Evolutionary conservation across 2,113 vertebrate genomes (phyloP).

Genomic region (Synodontis membranacea): DNA sequence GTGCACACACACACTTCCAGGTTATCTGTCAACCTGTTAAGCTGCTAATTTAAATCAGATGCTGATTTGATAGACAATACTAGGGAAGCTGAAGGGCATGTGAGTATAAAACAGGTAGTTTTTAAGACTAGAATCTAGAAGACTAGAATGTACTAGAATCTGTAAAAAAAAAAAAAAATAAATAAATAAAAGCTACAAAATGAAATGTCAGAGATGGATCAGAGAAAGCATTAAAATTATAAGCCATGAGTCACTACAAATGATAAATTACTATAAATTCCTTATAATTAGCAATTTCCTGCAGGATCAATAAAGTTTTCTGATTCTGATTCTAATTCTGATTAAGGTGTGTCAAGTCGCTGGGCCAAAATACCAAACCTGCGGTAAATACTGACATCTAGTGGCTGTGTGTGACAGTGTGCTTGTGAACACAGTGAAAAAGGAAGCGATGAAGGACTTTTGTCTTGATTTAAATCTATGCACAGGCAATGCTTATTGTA

Average conservation of each 20-base stretch:
- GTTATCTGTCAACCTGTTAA: background rate
- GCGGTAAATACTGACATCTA: constrained; percentile 48
- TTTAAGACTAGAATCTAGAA: no score
- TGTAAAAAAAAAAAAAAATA: no score
- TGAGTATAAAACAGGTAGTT: background rate
- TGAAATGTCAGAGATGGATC: background rate
- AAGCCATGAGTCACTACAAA: background rate
- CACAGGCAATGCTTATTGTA: background rate
- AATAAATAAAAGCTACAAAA: background rate
- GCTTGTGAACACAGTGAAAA: background rate
- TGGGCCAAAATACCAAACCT: background rate
- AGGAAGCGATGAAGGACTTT: background rate
- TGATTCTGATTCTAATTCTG: no score
- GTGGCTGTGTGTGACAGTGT: constrained; percentile 19
- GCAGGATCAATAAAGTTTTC: no score
- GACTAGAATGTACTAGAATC: background rate
- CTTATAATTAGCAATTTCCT: background rate
- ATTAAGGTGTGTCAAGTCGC: background rate
- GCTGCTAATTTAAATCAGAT: background rate
- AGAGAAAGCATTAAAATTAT: background rate
- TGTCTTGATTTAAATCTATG: background rate
- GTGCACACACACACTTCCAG: background rate
- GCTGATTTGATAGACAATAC: background rate
- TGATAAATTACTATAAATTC: background rate
- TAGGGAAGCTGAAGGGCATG: background rate